Evolutionary conservation across 2,113 vertebrate genomes (phyloP), one percentile per base, ranked within the genome.

Genomic region (Numenius arquata): DNA sequence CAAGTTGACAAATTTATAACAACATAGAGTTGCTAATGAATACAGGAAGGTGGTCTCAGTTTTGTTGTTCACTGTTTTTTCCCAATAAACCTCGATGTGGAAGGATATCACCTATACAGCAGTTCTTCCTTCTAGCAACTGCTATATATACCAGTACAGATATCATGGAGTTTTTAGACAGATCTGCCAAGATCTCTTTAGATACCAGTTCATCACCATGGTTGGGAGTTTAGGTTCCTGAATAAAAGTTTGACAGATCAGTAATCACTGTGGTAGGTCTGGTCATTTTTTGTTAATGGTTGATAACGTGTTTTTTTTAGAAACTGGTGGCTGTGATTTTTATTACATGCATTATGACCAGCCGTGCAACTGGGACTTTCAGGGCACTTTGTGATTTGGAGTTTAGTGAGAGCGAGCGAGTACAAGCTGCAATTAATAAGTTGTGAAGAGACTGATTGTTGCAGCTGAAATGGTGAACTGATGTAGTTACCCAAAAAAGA

Each of bases 401-500:
- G 74, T 79, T 78, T 92, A 68, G 83, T 56, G 65, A 87, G 80
- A 92, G 73, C 0, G 30, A 91, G 79, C 1, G 1, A 89, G 36
- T 79, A 65, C 61, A 74, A 61, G 72, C 56, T 96, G 79, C 91
- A 96, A 79, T 97, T 90, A 97, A 95, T 94, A 95, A 90, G 88
- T 97, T 95, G 91, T 96, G 90, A 93, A 93, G 89, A 95, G 91
- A 63, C 74, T 88, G 92, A 95, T 83, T 91, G 92, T 94, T 97
- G 89, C 8, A 29, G 61, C 63, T 62, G 40, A 94, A 88, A 61
- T 68, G 29, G 73, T 58, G 78, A 93, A 75, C 79, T 93, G 89
- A 85, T 90, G 94, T 76, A 89, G 91, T 89, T 91, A 75, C 67
- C 93, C 86, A 72, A 86, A 96, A 95, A 96, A 92, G 85, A 91